Evolutionary conservation across 2,888 invertebrate genomes (phyloP).

Genomic region (Pollenia labialis): DNA sequence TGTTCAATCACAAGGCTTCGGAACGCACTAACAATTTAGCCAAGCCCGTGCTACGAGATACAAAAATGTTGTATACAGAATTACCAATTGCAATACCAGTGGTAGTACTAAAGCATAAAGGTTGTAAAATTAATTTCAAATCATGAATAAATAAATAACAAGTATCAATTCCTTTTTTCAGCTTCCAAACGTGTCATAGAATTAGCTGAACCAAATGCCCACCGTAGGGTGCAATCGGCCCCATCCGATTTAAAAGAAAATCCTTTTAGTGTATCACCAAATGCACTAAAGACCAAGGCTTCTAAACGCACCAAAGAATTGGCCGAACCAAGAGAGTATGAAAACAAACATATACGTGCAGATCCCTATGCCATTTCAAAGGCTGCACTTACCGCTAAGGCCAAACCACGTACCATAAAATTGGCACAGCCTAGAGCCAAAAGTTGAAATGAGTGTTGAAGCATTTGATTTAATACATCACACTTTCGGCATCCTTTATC

Average conservation of each 20-base stretch:
- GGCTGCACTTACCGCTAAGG: conserved; percentile 85
- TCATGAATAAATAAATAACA: background rate
- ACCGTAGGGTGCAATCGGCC: conserved; percentile 76
- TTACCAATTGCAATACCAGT: conserved; percentile 75
- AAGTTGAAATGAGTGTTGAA: background rate
- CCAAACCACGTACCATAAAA: conserved; percentile 84
- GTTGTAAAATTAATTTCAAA: conserved; percentile 62
- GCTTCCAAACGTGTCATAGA: conserved; percentile 78
- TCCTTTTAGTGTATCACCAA: conserved; percentile 84
- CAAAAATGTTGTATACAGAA: conserved; percentile 51
- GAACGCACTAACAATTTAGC: conserved; percentile 64
- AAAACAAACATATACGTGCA: conserved; percentile 83
- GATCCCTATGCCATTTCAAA: conserved; percentile 85
- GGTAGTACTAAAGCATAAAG: conserved; percentile 77
- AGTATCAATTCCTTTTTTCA: conserved; percentile 41
- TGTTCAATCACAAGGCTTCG: conserved; percentile 74
- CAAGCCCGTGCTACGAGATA: conserved; percentile 71
- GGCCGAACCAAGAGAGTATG: conserved; percentile 84
- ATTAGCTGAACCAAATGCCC: conserved; percentile 77
- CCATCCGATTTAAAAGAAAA: conserved; percentile 84
- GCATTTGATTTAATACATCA: background rate
- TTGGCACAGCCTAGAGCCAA: conserved; percentile 84
- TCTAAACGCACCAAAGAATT: conserved; percentile 84
- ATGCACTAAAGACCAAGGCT: conserved; percentile 85
- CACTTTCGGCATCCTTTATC: too few species aligned